phyloP scores from a whole-genome alignment of 2,888 invertebrate genomes.

The Schrankia costaestrigalis region DNA sequence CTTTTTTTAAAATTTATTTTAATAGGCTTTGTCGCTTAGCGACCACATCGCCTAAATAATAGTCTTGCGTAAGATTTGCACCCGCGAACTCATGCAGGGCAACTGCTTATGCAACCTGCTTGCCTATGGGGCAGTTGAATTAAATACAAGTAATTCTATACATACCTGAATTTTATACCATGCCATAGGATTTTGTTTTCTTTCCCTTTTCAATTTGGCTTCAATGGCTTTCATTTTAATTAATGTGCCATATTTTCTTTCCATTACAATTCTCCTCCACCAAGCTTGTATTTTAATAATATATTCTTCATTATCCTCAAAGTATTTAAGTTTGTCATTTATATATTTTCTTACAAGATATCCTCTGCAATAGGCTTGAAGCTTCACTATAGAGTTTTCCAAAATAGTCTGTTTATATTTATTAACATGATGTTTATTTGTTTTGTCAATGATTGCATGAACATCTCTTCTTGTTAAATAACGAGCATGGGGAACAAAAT shows the following conservation, averaged over 20 bases:
- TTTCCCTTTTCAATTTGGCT: slow-evolving; percentile 57
- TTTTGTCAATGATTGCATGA: slow-evolving; percentile 58
- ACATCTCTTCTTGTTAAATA: slow-evolving; percentile 72
- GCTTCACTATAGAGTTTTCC: slow-evolving; percentile 67
- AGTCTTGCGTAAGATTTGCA: too few relatives aligned
- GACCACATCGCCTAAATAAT: too few relatives aligned
- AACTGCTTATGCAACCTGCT: too few relatives aligned
- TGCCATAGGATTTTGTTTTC: slow-evolving; percentile 64
- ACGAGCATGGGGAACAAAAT: slow-evolving; percentile 71
- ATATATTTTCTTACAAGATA: slow-evolving; percentile 76
- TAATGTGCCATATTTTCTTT: slow-evolving; percentile 64
- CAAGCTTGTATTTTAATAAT: slow-evolving; percentile 81
- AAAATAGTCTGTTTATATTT: slow-evolving; percentile 62
- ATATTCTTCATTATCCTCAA: slow-evolving; percentile 59
- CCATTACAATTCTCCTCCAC: slow-evolving; percentile 79
- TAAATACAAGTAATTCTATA: background rate
- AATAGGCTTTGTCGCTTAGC: too few relatives aligned
- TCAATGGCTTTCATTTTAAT: slow-evolving; percentile 67
- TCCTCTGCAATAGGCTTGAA: slow-evolving; percentile 83
- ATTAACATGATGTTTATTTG: slow-evolving; percentile 67
- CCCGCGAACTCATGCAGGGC: too few relatives aligned
- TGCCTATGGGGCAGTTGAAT: background rate
- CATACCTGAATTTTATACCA: slow-evolving; percentile 77
- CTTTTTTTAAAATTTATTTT: too few relatives aligned
- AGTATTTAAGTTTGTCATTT: slow-evolving; percentile 59